Conservation (phyloP, 2,888 invertebrate species). For the Protonemura montana region DNA sequence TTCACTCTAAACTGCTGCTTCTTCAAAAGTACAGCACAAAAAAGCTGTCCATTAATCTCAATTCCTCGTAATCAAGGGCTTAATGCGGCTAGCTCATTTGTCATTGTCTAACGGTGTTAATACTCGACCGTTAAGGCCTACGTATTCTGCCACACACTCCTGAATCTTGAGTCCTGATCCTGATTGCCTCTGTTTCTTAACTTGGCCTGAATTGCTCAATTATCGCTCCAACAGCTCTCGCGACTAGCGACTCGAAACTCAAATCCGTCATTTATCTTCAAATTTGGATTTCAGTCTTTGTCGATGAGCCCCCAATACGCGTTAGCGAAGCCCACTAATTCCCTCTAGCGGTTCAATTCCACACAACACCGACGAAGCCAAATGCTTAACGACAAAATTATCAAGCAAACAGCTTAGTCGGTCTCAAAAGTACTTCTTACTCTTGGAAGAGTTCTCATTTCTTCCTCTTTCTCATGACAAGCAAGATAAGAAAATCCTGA, state of each 20-base stretch:
- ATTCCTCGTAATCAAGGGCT: background rate
- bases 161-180: background rate
- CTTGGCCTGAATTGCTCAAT: background rate
- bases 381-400: conserved; percentile 55
- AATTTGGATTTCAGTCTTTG: conserved; percentile 40
- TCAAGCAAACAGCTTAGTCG: conserved; percentile 54
- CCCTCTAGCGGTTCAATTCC: background rate
- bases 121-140: background rate
- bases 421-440: conserved; percentile 50
- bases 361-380: conserved; percentile 31
- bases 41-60: background rate
- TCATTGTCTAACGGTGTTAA: background rate
- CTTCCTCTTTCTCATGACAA: conserved; percentile 51
- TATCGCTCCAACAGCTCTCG: background rate
- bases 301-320: conserved; percentile 39
- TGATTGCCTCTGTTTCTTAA: conserved; percentile 4
- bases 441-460: conserved; percentile 45
- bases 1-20: background rate
- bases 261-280: conserved; percentile 32
- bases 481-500: conserved; percentile 55
- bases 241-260: background rate
- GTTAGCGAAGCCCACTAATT: conserved; percentile 21
- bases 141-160: background rate
- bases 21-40: background rate
- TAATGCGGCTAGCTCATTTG: background rate